Evolutionary conservation across 2,797 vertebrate species (phyloP), one percentile per base, ranked within the genome.

Genomic region (Mycteria americana): DNA sequence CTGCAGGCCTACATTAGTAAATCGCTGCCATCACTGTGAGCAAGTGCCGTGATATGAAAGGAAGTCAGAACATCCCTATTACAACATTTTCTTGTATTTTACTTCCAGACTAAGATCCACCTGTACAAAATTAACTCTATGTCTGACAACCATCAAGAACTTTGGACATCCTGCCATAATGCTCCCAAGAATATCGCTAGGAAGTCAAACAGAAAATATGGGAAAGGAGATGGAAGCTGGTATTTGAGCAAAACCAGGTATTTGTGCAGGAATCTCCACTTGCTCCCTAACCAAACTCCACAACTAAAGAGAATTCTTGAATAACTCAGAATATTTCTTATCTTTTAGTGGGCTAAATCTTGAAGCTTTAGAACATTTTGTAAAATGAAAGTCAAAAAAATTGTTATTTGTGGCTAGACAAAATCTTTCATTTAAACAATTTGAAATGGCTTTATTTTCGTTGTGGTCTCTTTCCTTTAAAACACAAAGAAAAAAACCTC

Each of bases 401-500:
- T 9, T 19, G 5, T 59, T 73, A 37, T 25, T 30, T 85, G 15
- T 43, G 22, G 35, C 18, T 48, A 62, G 41, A 33, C 5, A 85
- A 79, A 78, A 37, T 41, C 7, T 59, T 72, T 51, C 17, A 41
- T 53, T 67, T 31, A 33, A 67, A 54, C 12, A 17, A 18, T 53
- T 54, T 60, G 22, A 33, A 67, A 53, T 35, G 15, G 6, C 10
- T 79, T 85, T 59, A n/a, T 27, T 79, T 46, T 28, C 3, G 0
- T 43, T 77, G 13, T 57, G 27, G 35, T 6, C 10, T 43, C 35
- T 70, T 70, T 77, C 48, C 10, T 43, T 37, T 64, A 33, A 77
- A 70, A 43, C 2, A 28, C 18, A 57, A 46, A 39, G 37, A 17
- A 25, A 18, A 11, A 0, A 0, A 2, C 18, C 25, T 15, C 10